These are phyloP conservation scores for Boloria euphrosyne DNA, from an alignment of 2,888 invertebrate genomes.

Conservation along the genomic window DNA sequence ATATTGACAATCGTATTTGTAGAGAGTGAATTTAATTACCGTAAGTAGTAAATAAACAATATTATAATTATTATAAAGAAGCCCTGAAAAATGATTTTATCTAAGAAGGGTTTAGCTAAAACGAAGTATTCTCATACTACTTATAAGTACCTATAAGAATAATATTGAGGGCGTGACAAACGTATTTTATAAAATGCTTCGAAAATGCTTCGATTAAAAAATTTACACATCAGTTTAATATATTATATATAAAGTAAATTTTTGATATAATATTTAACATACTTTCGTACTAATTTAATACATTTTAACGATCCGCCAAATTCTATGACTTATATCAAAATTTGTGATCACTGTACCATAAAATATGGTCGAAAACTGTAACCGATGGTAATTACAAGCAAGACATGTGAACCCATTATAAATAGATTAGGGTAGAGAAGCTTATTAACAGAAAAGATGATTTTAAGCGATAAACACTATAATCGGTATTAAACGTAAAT, in stretches of 20 bases:
- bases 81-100: too few species aligned
- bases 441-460: conserved; percentile 70
- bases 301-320: conserved; percentile 33
- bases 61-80: too few species aligned
- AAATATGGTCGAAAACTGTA: conserved; percentile 74
- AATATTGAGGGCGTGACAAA: too few species aligned
- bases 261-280: not conserved
- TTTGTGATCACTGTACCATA: conserved; percentile 62
- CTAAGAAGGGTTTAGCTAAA: too few species aligned
- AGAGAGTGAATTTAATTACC: too few species aligned
- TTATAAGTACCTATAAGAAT: too few species aligned
- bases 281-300: not conserved
- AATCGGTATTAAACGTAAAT: conserved; percentile 29
- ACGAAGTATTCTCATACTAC: too few species aligned
- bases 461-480: conserved; percentile 57
- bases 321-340: conserved; percentile 46
- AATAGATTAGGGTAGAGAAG: conserved; percentile 70
- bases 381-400: conserved; percentile 70
- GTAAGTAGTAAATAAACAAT: too few species aligned
- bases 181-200: too few species aligned
- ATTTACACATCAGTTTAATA: too few species aligned
- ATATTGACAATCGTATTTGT: too few species aligned
- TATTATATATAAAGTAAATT: not conserved
- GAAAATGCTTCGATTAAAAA: too few species aligned
- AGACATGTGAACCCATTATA: conserved; percentile 80